Conservation (phyloP, 2,888 invertebrate species). For the Ganaspis brasiliensis region DNA sequence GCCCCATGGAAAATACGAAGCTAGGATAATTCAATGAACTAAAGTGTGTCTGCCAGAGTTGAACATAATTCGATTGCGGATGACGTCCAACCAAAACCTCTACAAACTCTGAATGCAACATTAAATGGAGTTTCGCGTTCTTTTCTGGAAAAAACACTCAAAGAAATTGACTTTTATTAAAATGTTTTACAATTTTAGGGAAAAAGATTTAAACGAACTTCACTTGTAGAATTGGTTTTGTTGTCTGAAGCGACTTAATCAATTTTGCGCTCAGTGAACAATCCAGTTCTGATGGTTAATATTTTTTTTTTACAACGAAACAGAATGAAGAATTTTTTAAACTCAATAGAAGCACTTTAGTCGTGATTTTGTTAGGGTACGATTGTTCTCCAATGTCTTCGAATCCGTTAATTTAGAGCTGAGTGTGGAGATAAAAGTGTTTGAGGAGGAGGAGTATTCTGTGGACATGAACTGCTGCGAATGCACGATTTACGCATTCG, state of each 20-base stretch:
- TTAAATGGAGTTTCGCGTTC: slow-evolving; percentile 2
- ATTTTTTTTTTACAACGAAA: too few species aligned
- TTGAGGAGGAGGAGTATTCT: slow-evolving; percentile 46
- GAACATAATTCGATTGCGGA: slow-evolving; percentile 49
- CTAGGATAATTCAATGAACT: slow-evolving; percentile 45
- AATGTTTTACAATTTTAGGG: background rate
- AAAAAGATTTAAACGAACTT: too few species aligned
- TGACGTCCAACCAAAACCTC: slow-evolving; percentile 32
- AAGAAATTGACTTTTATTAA: background rate
- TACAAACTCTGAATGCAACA: background rate
- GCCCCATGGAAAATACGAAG: slow-evolving; percentile 32
- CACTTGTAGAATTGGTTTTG: too few species aligned
- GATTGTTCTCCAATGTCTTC: slow-evolving; percentile 28
- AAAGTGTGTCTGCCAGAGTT: slow-evolving; percentile 25
- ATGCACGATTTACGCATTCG: slow-evolving; percentile 73
- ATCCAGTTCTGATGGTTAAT: too few species aligned
- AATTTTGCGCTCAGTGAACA: too few species aligned
- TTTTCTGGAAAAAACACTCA: background rate
- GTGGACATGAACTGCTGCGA: slow-evolving; percentile 58
- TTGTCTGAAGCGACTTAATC: too few species aligned
- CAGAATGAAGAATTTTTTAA: background rate
- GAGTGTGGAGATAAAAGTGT: slow-evolving; percentile 57
- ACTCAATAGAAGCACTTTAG: background rate
- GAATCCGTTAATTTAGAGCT: slow-evolving; percentile 64
- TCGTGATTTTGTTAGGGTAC: background rate